Evolutionary conservation across 2,888 invertebrate species (phyloP).

Genomic region (Agonopterix subpropinquella): DNA sequence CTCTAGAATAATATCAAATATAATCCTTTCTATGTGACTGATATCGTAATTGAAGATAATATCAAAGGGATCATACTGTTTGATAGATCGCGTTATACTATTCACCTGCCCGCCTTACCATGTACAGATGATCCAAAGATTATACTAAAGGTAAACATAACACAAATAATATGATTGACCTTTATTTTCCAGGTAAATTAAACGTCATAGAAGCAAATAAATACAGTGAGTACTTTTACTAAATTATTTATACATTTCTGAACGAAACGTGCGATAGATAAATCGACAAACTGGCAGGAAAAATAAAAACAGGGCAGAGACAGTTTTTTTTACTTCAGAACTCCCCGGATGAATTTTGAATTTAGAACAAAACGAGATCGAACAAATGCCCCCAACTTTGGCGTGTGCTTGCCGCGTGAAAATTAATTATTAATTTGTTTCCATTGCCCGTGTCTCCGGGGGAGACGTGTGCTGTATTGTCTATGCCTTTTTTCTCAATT

Average conservation of each 20-base stretch:
- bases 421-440: slow-evolving; percentile 72
- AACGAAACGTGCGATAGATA: slow-evolving; percentile 6
- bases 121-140: neutral
- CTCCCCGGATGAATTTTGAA: slow-evolving; percentile 54
- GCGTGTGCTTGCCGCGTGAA: slow-evolving; percentile 51
- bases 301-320: slow-evolving; percentile 28
- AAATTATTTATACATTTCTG: neutral
- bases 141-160: slow-evolving; percentile 1
- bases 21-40: slow-evolving; percentile 21
- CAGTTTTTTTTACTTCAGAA: slow-evolving; percentile 55
- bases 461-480: slow-evolving; percentile 41
- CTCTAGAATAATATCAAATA: slow-evolving; percentile 18
- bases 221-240: slow-evolving; percentile 27
- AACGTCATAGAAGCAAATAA: slow-evolving; percentile 15
- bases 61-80: slow-evolving; percentile 5
- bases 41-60: slow-evolving; percentile 11
- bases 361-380: slow-evolving; percentile 61
- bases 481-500: slow-evolving; percentile 46
- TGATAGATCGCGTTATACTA: neutral
- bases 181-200: slow-evolving; percentile 41
- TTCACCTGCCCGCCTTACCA: slow-evolving; percentile 4
- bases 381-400: slow-evolving; percentile 51
- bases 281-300: slow-evolving; percentile 7
- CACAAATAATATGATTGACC: neutral
- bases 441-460: slow-evolving; percentile 48